Percentiles rank a stretch among this genome's conserved stretches.
Conservation (phyloP, 2,797 vertebrate species). For the Taenioides sp. region DNA sequence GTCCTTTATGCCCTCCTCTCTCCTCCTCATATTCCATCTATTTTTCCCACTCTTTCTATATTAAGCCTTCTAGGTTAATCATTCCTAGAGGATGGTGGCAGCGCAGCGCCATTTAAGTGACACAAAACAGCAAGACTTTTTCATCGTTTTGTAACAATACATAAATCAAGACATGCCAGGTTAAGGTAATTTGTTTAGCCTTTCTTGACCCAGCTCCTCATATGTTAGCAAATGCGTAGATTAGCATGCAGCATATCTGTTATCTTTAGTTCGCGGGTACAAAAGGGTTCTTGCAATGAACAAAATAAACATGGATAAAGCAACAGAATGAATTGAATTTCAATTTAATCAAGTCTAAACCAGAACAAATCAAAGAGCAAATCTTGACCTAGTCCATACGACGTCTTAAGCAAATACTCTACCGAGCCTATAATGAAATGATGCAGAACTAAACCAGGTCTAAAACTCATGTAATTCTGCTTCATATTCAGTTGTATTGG, state of each 20-base stretch:
- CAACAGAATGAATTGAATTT: too few relatives aligned
- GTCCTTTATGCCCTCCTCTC: conserved; percentile 56
- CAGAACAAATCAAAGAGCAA: too few relatives aligned
- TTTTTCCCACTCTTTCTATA: conserved; percentile 72
- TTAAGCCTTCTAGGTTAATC: conserved; percentile 82
- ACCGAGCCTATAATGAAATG: too few relatives aligned
- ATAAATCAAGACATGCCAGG: not conserved
- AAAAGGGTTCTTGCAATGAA: not conserved
- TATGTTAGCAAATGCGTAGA: not conserved
- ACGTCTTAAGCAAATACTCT: too few relatives aligned
- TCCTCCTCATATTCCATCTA: conserved; percentile 52
- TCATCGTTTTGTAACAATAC: conserved; percentile 37
- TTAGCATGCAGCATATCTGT: not conserved
- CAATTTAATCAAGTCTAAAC: too few relatives aligned
- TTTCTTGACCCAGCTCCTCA: not conserved
- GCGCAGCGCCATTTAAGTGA: conserved; percentile 52
- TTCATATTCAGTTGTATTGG: not conserved
- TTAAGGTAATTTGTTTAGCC: not conserved
- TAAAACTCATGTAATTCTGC: too few relatives aligned
- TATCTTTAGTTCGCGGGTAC: not conserved
- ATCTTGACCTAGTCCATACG: too few relatives aligned
- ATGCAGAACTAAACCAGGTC: too few relatives aligned
- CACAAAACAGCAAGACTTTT: conserved; percentile 62
- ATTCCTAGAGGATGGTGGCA: conserved; percentile 77
- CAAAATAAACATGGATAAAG: not conserved